Conservation (phyloP, 2,113 vertebrate genomes). For the Austrofundulus limnaeus region DNA sequence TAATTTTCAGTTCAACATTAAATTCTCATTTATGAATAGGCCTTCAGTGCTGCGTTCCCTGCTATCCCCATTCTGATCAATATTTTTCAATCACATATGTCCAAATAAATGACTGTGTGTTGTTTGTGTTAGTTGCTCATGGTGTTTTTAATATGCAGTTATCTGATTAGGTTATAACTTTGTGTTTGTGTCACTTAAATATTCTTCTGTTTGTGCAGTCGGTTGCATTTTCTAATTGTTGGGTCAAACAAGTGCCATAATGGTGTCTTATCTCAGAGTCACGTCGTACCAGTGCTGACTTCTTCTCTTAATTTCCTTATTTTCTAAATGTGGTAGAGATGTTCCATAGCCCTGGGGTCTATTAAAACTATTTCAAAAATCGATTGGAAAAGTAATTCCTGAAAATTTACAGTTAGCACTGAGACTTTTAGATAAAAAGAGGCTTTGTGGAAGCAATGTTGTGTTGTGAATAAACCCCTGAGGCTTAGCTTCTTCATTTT, state of each 20-base stretch:
- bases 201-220: slow-evolving; percentile 3
- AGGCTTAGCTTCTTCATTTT: slow-evolving; percentile 24
- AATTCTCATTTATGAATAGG: slow-evolving; percentile 58
- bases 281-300: slow-evolving; percentile 3
- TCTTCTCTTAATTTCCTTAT: slow-evolving; percentile 19
- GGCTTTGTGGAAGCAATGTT: slow-evolving; percentile 12
- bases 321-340: slow-evolving; percentile 9
- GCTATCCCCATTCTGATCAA: slow-evolving; percentile 27
- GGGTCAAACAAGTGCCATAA: slow-evolving; percentile 4
- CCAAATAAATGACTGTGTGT: slow-evolving; percentile 23
- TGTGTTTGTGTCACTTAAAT: slow-evolving; percentile 8
- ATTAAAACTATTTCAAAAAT: slow-evolving; percentile 27
- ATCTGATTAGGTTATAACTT: background rate
- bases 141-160: slow-evolving; percentile 2
- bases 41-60: slow-evolving; percentile 25
- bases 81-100: slow-evolving; percentile 14
- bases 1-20: slow-evolving; percentile 38
- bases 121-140: slow-evolving; percentile 12
- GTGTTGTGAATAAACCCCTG: slow-evolving; percentile 21
- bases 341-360: background rate
- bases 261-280: slow-evolving; percentile 11
- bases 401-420: slow-evolving; percentile 28
- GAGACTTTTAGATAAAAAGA: slow-evolving; percentile 7
- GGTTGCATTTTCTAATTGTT: slow-evolving; percentile 6
- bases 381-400: slow-evolving; percentile 9